phyloP scores from a whole-genome alignment of 2,888 invertebrate genomes.

The Sussaba pulchella region DNA sequence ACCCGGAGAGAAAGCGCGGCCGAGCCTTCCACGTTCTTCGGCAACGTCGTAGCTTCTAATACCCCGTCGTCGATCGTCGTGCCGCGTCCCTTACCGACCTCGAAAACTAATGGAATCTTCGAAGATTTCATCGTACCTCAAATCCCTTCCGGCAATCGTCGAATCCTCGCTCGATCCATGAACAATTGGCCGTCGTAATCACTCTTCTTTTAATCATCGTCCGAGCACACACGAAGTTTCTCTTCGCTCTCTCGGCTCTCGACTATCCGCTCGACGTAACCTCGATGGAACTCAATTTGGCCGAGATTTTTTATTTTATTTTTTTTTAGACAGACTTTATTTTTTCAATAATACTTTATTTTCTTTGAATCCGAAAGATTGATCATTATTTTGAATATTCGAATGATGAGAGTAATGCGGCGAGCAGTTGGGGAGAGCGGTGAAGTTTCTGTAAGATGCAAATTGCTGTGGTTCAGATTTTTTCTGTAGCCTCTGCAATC shows the following conservation, averaged over 20 bases:
- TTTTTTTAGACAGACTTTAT: neutral
- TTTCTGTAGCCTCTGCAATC: too few species aligned
- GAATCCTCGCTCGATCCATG: slow-evolving; percentile 60
- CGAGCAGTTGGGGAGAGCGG: too few species aligned
- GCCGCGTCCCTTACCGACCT: slow-evolving; percentile 38
- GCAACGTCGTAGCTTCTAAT: neutral
- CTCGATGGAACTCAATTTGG: slow-evolving; percentile 22
- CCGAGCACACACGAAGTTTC: slow-evolving; percentile 32
- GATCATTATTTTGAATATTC: too few species aligned
- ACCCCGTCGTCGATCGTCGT: neutral
- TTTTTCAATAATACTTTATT: neutral
- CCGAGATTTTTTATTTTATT: slow-evolving; percentile 3
- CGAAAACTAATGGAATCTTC: slow-evolving; percentile 52
- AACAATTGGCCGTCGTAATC: slow-evolving; percentile 53
- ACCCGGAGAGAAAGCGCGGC: slow-evolving; percentile 25
- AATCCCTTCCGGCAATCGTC: slow-evolving; percentile 28
- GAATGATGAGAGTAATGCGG: too few species aligned
- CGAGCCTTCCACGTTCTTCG: slow-evolving; percentile 6
- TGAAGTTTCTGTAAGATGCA: too few species aligned
- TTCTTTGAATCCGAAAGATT: neutral
- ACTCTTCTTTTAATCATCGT: slow-evolving; percentile 45
- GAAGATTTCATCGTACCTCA: slow-evolving; percentile 52
- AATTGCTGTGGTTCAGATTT: too few species aligned
- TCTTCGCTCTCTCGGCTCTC: slow-evolving; percentile 7
- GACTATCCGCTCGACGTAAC: neutral